A percentile compares a stretch with the other conserved stretches of the same genome.
phyloP scores from a whole-genome alignment of 2,113 vertebrate genomes.

The Egretta garzetta region DNA sequence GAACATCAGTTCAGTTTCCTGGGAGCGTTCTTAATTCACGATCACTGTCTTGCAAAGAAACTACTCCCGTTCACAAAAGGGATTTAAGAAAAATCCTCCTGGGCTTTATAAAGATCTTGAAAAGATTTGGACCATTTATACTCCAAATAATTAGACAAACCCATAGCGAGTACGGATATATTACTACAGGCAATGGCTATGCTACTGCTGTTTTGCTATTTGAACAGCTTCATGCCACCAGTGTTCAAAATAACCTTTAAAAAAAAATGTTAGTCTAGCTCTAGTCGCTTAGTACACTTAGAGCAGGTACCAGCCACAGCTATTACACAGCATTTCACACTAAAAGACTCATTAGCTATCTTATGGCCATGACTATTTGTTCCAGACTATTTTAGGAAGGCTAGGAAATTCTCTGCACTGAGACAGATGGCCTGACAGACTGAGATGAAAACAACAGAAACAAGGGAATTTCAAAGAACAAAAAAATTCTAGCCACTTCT shows the following conservation, averaged over 20 bases:
- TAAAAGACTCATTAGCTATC: slow-evolving; percentile 20
- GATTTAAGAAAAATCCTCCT: neutral
- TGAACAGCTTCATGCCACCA: neutral
- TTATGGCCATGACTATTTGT: neutral
- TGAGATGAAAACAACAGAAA: slow-evolving; percentile 13
- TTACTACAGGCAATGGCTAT: neutral
- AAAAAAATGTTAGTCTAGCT: neutral
- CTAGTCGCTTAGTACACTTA: neutral
- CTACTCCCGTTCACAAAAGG: neutral
- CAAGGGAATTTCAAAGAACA: neutral
- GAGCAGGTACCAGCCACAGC: neutral
- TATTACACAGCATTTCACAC: neutral
- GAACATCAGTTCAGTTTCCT: neutral
- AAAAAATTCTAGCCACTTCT: neutral
- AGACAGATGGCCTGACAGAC: slow-evolving; percentile 45
- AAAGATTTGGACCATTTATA: neutral
- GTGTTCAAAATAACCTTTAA: neutral
- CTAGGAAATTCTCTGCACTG: neutral
- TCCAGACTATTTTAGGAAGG: slow-evolving; percentile 38
- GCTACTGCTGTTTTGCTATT: neutral
- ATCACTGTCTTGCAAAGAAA: neutral
- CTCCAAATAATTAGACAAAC: neutral
- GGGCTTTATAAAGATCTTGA: neutral
- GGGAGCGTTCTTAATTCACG: neutral
- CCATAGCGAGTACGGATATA: neutral